Evolutionary conservation across 2,797 vertebrate species (phyloP).

Genomic region (Cossypha polioptera): DNA sequence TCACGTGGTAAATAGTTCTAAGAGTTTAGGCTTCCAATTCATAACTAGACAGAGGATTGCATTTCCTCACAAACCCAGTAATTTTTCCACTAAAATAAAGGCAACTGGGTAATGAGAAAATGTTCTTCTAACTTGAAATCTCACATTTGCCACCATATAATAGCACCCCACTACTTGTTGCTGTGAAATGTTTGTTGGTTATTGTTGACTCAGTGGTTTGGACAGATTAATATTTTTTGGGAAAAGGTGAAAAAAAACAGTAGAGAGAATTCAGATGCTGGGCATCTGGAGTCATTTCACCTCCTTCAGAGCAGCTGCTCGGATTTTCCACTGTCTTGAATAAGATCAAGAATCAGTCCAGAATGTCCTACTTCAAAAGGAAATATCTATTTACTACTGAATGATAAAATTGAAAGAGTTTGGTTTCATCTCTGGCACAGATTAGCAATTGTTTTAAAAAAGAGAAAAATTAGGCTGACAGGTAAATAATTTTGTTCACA

Average conservation of each 20-base stretch:
- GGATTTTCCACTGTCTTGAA: neutral
- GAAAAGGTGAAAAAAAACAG: neutral
- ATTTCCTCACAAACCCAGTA: neutral
- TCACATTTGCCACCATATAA: neutral
- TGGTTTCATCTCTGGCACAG: neutral
- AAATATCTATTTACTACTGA: neutral
- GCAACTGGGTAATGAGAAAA: neutral
- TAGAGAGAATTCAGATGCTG: neutral
- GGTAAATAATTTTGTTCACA: neutral
- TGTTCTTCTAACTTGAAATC: neutral
- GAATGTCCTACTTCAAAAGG: neutral
- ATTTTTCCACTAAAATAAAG: neutral
- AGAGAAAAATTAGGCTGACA: neutral
- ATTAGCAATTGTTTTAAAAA: neutral
- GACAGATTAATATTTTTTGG: neutral
- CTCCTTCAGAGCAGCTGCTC: neutral
- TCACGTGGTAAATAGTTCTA: neutral
- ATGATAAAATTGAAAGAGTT: neutral
- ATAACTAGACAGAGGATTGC: neutral
- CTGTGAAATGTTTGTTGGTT: neutral
- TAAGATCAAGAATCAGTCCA: neutral
- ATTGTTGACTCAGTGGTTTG: neutral
- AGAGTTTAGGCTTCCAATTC: neutral
- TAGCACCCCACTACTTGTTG: neutral
- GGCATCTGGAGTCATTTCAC: fast-evolving